Conservation (phyloP, 2,888 invertebrate species). For the Nymphalis c-album region DNA sequence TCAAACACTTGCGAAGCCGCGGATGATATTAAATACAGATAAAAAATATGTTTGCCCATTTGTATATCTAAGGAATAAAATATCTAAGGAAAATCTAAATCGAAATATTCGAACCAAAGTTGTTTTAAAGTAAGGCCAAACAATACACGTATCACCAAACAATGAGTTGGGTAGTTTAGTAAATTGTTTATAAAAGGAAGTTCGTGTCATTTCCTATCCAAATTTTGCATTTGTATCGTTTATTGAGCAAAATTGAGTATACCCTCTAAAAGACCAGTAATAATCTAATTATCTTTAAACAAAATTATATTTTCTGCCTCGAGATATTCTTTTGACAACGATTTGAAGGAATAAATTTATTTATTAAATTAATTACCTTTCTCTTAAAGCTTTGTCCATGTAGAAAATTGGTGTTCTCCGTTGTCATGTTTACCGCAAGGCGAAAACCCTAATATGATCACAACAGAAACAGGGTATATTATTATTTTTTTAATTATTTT, state of each 20-base stretch:
- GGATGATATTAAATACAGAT: no score
- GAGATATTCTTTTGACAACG: constrained; percentile 5
- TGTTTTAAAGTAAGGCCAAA: no score
- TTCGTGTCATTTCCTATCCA: constrained; percentile 9
- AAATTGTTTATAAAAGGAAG: neutral
- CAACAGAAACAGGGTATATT: no score
- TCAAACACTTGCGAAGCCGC: no score
- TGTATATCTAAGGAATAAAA: no score
- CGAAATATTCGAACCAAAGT: no score
- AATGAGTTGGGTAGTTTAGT: neutral
- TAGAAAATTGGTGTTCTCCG: neutral
- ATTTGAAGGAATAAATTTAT: neutral
- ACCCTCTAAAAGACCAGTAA: neutral
- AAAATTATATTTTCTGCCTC: constrained; percentile 3
- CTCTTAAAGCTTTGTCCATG: neutral
- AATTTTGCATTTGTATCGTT: constrained; percentile 12
- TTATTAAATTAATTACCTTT: neutral
- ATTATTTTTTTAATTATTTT: no score
- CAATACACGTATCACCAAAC: no score
- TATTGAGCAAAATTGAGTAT: constrained; percentile 14
- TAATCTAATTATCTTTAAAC: constrained; percentile 12
- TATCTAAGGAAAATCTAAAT: no score
- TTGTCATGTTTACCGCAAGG: neutral
- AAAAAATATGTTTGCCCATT: no score
- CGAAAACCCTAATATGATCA: no score